A percentile compares a stretch with the other conserved stretches of the same genome.
phyloP scores from a whole-genome alignment of 53 echinoderm and acorn worm species.

The Arbacia lixula region DNA sequence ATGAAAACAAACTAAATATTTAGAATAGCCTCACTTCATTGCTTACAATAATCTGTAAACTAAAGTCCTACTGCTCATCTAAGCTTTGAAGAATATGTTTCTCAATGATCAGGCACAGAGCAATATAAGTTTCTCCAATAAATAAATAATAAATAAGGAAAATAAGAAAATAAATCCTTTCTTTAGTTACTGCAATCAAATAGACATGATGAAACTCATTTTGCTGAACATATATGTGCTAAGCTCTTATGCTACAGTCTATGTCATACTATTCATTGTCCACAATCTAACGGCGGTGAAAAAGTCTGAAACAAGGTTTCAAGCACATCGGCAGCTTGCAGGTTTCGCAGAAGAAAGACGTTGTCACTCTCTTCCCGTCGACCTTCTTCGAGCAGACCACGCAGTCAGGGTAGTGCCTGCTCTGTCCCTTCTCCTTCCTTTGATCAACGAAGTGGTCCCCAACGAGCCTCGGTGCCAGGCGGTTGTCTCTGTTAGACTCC shows the following conservation, averaged over 20 bases:
- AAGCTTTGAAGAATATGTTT: no score
- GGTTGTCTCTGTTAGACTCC: conserved; percentile 8
- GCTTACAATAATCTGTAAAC: no score
- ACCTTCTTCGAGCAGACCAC: conserved; percentile 41
- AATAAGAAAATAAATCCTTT: no score
- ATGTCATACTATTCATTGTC: background rate
- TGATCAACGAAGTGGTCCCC: background rate
- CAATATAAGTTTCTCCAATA: no score
- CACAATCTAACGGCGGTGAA: background rate
- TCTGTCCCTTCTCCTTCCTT: background rate
- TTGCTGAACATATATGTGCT: background rate
- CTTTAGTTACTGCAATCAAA: no score
- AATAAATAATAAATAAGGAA: no score
- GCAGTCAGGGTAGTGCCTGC: conserved; percentile 34
- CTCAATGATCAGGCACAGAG: no score
- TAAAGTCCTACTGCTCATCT: no score
- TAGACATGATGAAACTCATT: background rate
- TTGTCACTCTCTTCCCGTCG: background rate
- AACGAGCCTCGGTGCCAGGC: background rate
- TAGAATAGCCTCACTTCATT: no score
- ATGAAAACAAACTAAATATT: no score
- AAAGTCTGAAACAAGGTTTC: conserved; percentile 26
- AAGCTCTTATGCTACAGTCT: background rate
- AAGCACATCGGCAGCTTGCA: conserved; percentile 32
- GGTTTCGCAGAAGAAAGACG: conserved; percentile 22